Conservation (phyloP, 2,797 vertebrate species). For the Anguilla obscura region DNA sequence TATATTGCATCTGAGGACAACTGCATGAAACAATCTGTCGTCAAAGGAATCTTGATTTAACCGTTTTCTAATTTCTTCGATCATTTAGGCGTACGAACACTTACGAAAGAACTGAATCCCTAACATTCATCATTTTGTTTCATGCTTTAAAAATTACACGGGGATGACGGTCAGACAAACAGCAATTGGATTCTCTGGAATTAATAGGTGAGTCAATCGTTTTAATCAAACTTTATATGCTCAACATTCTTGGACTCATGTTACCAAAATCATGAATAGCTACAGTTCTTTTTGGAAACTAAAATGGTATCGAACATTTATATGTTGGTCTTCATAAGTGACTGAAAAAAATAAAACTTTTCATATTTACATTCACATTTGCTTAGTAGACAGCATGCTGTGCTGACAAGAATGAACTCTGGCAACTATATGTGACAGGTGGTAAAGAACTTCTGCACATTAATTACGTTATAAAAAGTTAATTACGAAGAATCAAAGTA, state of each 20-base stretch:
- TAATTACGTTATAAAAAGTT: neutral
- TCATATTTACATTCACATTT: neutral
- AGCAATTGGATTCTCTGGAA: slow-evolving; percentile 17
- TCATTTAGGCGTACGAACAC: slow-evolving; percentile 14
- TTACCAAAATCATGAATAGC: neutral
- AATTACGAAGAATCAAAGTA: neutral
- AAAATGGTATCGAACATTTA: neutral
- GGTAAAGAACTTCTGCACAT: neutral
- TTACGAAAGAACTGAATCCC: slow-evolving; percentile 19
- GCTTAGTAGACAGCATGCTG: neutral
- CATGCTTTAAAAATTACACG: slow-evolving; percentile 28
- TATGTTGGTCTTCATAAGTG: neutral
- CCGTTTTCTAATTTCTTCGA: neutral
- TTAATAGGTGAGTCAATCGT: slow-evolving; percentile 25
- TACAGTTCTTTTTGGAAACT: neutral
- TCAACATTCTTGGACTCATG: neutral
- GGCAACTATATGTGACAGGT: neutral
- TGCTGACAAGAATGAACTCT: neutral
- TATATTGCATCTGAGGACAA: neutral
- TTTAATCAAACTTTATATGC: neutral
- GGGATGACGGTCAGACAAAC: slow-evolving; percentile 24
- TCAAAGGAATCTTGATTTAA: slow-evolving; percentile 25
- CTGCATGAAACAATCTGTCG: slow-evolving; percentile 15
- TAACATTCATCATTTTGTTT: neutral
- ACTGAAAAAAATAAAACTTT: neutral